Evolutionary conservation across 2,113 vertebrate genomes (phyloP), one percentile per base, ranked within the genome.

Genomic region (Pseudorectes ferrugineus): DNA sequence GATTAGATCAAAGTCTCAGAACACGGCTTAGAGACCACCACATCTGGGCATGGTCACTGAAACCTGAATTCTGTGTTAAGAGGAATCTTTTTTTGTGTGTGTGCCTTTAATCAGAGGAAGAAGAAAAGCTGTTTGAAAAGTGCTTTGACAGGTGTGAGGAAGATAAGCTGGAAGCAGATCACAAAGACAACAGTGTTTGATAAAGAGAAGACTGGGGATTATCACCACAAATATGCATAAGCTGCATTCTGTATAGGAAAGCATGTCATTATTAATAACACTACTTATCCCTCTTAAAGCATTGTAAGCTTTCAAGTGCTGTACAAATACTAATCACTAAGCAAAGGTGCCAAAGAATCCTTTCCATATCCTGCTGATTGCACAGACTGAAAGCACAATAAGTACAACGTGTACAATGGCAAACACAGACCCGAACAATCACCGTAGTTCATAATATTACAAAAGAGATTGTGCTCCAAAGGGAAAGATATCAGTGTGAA

Each of bases 261-360:
- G 29, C 16, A 11, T 42, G 58, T 45, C 17, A 4, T 87, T 95
- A 72, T 78, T 94, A 92, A 85, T 86, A 94, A 19, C 9, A 52
- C 52, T 70, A 40, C 86, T 96, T 85, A 95, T 78, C 77, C 85
- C 65, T 91, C 87, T 87, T 72, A 82, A 0, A 85, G 66, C 81
- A 68, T 45, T 94, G 82, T 20, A 87, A 73, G 77, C 84, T 92
- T 93, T 89, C 81, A 46, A 95, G 81, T 62, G 71, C 74, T 91
- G 8, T 25, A 91, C 86, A 95, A 95, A 93, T 7, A 94, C 66
- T 91, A 88, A 96, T 91, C 91, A 89, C 62, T 38, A 68, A 85
- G 85, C 9, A 5, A 79, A 94, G 71, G 52, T 82, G 91, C 89
- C 94, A 87, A n/a, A 96, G 87, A 91, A 89, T 87, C 66, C 89